Percentiles rank a stretch among this genome's conserved stretches.
phyloP scores from a whole-genome alignment of 2,113 vertebrate species.

The Lipophrys pholis region DNA sequence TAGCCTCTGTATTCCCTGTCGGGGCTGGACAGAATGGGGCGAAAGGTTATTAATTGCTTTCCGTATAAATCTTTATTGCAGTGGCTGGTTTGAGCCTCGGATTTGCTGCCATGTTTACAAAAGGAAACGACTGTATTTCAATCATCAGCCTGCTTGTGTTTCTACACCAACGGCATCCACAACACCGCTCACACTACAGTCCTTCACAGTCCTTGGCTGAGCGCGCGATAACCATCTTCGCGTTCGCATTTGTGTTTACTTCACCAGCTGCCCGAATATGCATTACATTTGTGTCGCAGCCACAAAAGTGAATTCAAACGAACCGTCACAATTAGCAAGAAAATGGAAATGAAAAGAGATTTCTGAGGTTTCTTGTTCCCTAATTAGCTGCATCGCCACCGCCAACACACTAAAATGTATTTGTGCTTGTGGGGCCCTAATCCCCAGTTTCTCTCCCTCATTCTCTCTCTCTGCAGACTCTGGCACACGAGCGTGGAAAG shows the following conservation, averaged over 20 bases:
- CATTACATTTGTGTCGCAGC: slow-evolving; percentile 10
- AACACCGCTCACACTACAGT: not conserved
- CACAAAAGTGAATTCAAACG: not conserved
- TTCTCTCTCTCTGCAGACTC: slow-evolving; percentile 10
- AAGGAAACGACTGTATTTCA: slow-evolving; percentile 1
- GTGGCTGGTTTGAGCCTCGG: too few species aligned
- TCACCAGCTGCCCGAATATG: slow-evolving; percentile 9
- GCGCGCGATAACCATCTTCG: slow-evolving; percentile 5
- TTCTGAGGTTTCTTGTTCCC: slow-evolving; percentile 23
- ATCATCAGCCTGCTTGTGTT: not conserved
- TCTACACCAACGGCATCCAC: slow-evolving; percentile 11
- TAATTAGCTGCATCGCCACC: slow-evolving; percentile 32
- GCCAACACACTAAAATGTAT: slow-evolving; percentile 23
- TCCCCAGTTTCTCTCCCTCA: not conserved
- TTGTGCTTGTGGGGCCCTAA: slow-evolving; percentile 29
- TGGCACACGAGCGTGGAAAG: slow-evolving; percentile 24
- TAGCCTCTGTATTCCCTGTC: slow-evolving; percentile 7
- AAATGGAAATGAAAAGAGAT: slow-evolving; percentile 10
- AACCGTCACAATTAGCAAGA: slow-evolving; percentile 26
- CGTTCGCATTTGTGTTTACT: slow-evolving; percentile 15
- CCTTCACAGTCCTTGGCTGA: slow-evolving; percentile 5
- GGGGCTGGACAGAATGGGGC: not conserved
- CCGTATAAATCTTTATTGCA: too few species aligned
- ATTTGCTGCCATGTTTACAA: not conserved
- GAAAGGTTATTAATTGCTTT: slow-evolving; percentile 5